Conservation (phyloP, 2,888 invertebrate species). For the Troides oblongomaculatus region DNA sequence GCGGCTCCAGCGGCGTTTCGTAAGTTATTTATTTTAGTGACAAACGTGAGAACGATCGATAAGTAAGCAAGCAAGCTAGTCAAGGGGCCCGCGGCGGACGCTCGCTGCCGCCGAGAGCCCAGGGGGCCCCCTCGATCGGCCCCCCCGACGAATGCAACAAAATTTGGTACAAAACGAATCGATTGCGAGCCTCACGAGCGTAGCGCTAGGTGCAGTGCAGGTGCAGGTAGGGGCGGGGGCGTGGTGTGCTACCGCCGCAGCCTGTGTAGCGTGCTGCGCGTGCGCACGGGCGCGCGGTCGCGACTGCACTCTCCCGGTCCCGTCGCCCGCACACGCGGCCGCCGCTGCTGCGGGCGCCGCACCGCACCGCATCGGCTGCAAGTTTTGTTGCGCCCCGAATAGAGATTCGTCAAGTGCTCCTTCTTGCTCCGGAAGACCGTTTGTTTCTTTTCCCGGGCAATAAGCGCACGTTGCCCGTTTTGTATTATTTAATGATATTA, state of each 20-base stretch:
- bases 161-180: constrained; percentile 71
- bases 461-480: constrained; percentile 68
- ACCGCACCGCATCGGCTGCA: too few relatives aligned
- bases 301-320: too few relatives aligned
- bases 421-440: constrained; percentile 78
- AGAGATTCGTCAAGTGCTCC: constrained; percentile 46
- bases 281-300: too few relatives aligned
- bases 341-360: too few relatives aligned
- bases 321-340: too few relatives aligned
- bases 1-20: constrained; percentile 58
- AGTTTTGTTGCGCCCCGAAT: constrained; percentile 33
- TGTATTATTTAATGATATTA: constrained; percentile 66
- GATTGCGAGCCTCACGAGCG: constrained; percentile 55
- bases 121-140: too few relatives aligned
- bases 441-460: constrained; percentile 75
- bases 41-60: constrained; percentile 62
- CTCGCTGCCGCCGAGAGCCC: background rate
- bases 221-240: constrained; percentile 1
- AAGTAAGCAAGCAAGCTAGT: constrained; percentile 76
- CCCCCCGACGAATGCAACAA: constrained; percentile 43
- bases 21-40: constrained; percentile 79
- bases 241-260: background rate
- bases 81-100: constrained; percentile 55
- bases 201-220: constrained; percentile 38
- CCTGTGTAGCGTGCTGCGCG: too few relatives aligned